A percentile compares a stretch with the other conserved stretches of the same genome.
phyloP scores from a whole-genome alignment of 2,113 vertebrate species.

The Sylvietta virens region DNA sequence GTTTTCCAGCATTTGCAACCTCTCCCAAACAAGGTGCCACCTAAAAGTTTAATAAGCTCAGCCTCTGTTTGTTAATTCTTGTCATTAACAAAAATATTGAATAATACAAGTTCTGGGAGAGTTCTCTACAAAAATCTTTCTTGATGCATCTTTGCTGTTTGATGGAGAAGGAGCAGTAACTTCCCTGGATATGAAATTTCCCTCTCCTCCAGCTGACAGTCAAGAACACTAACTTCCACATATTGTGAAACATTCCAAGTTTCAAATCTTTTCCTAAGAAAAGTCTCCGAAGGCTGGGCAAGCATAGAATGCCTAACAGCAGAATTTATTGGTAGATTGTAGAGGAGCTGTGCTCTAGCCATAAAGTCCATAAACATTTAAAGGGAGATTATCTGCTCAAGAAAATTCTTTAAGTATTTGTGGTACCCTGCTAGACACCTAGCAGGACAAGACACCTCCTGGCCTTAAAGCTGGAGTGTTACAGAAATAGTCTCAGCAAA shows the following conservation, averaged over 20 bases:
- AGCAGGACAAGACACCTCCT: background rate
- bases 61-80: background rate
- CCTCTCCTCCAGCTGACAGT: background rate
- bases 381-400: background rate
- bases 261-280: background rate
- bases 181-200: background rate
- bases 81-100: background rate
- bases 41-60: conserved; percentile 13
- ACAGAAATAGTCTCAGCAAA: background rate
- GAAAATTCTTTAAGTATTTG: conserved; percentile 5
- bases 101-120: background rate
- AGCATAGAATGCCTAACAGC: background rate
- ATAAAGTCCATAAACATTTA: background rate
- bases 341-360: background rate
- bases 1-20: background rate
- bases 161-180: background rate
- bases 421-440: background rate
- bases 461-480: background rate
- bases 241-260: background rate
- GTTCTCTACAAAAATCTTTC: background rate
- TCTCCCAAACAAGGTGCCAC: conserved; percentile 5
- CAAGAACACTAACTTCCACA: background rate
- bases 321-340: background rate
- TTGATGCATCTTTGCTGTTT: background rate
- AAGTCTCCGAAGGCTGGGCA: background rate